phyloP scores from a whole-genome alignment of 2,113 vertebrate genomes.

The Myrmophylax atrothorax region DNA sequence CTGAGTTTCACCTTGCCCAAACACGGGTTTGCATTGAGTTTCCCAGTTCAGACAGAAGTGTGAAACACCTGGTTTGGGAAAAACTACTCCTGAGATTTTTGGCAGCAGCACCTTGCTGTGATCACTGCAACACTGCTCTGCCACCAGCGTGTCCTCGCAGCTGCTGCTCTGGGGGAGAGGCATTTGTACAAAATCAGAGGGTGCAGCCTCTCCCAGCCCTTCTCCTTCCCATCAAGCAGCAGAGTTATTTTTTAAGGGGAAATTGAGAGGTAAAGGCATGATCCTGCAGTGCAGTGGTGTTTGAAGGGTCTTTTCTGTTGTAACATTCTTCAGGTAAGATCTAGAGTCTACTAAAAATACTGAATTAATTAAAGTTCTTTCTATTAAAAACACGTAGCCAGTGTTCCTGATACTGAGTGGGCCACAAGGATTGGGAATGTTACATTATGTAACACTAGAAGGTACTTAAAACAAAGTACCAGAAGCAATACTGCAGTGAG shows the following conservation, averaged over 20 bases:
- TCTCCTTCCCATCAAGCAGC: background rate
- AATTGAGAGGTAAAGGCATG: background rate
- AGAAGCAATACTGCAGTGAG: background rate
- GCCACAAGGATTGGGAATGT: background rate
- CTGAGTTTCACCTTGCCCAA: background rate
- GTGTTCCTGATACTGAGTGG: background rate
- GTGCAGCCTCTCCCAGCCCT: background rate
- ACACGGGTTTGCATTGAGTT: background rate
- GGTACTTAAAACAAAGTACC: background rate
- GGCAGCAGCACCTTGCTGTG: background rate
- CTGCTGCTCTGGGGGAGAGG: background rate
- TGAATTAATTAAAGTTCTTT: background rate
- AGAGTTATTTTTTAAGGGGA: background rate
- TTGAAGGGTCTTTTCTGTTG: background rate
- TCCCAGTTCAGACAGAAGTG: background rate
- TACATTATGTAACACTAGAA: background rate
- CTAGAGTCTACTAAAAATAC: background rate
- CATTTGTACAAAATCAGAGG: background rate
- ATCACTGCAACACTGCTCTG: background rate
- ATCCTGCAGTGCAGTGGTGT: background rate
- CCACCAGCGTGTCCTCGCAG: rapidly evolving
- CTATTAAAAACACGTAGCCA: background rate
- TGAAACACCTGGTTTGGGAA: background rate
- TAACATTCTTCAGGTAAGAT: background rate
- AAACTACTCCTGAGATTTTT: rapidly evolving